Conservation (phyloP, 2,888 invertebrate genomes). For the Cotesia congregata region DNA sequence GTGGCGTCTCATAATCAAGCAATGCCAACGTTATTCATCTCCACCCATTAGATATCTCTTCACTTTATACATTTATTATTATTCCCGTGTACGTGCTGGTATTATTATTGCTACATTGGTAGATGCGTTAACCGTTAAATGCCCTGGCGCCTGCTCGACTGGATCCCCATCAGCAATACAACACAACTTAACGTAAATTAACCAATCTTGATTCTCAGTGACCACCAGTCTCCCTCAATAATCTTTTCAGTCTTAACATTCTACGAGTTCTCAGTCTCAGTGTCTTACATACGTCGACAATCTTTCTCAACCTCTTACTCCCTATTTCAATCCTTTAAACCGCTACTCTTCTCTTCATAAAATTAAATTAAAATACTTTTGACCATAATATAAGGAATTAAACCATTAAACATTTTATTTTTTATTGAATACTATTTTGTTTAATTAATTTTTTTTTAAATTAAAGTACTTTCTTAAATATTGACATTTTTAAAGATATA, state of each 20-base stretch:
- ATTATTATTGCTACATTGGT: neutral
- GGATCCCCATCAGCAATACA: slow-evolving; percentile 42
- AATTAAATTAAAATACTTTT: too few relatives aligned
- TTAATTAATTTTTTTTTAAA: too few relatives aligned
- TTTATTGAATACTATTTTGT: too few relatives aligned
- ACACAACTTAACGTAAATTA: slow-evolving; percentile 36
- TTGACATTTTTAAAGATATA: too few relatives aligned
- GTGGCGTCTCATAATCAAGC: slow-evolving; percentile 53
- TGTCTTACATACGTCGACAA: slow-evolving; percentile 9
- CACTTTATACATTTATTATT: slow-evolving; percentile 36
- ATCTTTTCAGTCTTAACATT: neutral
- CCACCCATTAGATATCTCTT: slow-evolving; percentile 30
- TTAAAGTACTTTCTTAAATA: too few relatives aligned
- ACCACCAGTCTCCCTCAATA: neutral
- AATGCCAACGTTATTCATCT: slow-evolving; percentile 37
- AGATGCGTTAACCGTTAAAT: slow-evolving; percentile 59
- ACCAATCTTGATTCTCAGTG: slow-evolving; percentile 38
- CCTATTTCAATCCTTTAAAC: neutral
- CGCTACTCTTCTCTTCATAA: neutral
- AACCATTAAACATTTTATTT: too few relatives aligned
- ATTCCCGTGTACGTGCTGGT: slow-evolving; percentile 1
- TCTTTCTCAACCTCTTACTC: slow-evolving; percentile 9
- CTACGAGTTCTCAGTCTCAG: neutral
- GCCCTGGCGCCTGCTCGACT: slow-evolving; percentile 67
- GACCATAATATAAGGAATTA: too few relatives aligned